phyloP scores from a whole-genome alignment of 1,140 invertebrate genomes.

The Listronotus bonariensis region DNA sequence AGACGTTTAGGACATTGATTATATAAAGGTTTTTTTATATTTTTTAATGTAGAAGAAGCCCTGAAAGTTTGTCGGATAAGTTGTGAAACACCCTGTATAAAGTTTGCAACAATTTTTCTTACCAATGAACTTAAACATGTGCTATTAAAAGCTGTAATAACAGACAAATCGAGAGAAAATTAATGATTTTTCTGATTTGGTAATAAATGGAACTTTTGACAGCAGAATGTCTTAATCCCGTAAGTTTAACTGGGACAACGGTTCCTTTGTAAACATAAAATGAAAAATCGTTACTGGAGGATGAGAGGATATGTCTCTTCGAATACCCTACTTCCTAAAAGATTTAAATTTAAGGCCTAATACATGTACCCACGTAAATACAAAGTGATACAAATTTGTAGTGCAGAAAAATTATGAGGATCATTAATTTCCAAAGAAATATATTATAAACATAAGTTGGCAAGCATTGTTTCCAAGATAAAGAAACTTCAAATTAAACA shows the following conservation, averaged over 20 bases:
- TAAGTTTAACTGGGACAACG: slow-evolving; percentile 31
- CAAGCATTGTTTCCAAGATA: no score
- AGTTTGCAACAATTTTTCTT: background rate
- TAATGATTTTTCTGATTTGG: slow-evolving; percentile 32
- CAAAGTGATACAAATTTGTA: no score
- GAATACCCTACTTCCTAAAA: slow-evolving; percentile 13
- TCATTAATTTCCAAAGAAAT: no score
- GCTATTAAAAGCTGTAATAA: slow-evolving; percentile 28
- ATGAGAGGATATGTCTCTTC: slow-evolving; percentile 22
- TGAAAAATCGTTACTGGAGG: slow-evolving; percentile 20
- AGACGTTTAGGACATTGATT: no score
- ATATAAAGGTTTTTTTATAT: no score
- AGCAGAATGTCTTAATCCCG: slow-evolving; percentile 29
- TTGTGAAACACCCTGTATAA: no score
- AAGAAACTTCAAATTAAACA: no score
- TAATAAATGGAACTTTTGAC: slow-evolving; percentile 30
- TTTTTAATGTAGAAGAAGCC: no score
- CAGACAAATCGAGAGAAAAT: slow-evolving; percentile 31
- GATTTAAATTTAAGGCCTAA: background rate
- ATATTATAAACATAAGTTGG: no score
- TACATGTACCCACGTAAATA: no score
- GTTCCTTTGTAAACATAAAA: slow-evolving; percentile 24
- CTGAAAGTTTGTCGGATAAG: no score
- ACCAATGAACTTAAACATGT: background rate
- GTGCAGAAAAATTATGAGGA: no score